Percentiles rank a stretch among this genome's conserved stretches.
phyloP scores from a whole-genome alignment of 1,140 invertebrate genomes.

The Nylanderia fulva region DNA sequence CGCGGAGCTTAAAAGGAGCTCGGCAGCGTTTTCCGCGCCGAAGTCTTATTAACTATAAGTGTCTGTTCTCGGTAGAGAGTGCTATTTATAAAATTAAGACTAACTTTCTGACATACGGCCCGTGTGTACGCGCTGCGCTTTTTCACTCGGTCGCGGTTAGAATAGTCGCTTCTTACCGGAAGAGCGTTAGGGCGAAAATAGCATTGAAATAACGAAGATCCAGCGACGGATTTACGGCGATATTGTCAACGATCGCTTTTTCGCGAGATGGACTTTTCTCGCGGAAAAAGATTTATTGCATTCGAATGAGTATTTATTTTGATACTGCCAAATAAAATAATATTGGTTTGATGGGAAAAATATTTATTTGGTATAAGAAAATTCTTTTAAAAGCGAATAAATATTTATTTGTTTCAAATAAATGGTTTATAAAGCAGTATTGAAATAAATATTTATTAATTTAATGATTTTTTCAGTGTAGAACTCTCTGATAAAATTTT shows the following conservation, averaged over 20 bases:
- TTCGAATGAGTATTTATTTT: too few relatives aligned
- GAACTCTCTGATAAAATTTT: background rate
- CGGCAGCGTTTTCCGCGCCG: conserved; percentile 70
- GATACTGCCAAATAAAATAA: too few relatives aligned
- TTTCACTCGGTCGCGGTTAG: conserved; percentile 11
- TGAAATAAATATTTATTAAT: too few relatives aligned
- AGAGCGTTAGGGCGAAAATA: conserved; percentile 63
- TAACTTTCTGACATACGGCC: conserved; percentile 62
- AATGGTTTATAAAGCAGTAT: too few relatives aligned
- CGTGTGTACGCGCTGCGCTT: background rate
- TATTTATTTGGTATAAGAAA: too few relatives aligned
- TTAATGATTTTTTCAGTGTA: too few relatives aligned
- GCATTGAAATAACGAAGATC: conserved; percentile 71
- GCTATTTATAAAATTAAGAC: conserved; percentile 82
- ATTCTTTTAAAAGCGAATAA: too few relatives aligned
- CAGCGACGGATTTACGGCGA: conserved; percentile 59
- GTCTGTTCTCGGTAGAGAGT: conserved; percentile 75
- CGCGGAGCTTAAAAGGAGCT: conserved; percentile 60
- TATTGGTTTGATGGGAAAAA: too few relatives aligned
- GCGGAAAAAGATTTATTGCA: too few relatives aligned
- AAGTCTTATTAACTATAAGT: conserved; percentile 80
- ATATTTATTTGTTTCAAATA: too few relatives aligned
- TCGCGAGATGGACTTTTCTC: too few relatives aligned
- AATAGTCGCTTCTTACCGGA: conserved; percentile 46
- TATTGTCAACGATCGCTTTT: conserved; percentile 69